Percentiles rank a stretch among this genome's conserved stretches.
phyloP scores from a whole-genome alignment of 2,888 invertebrate genomes.

The Anagyrus pseudococci region DNA sequence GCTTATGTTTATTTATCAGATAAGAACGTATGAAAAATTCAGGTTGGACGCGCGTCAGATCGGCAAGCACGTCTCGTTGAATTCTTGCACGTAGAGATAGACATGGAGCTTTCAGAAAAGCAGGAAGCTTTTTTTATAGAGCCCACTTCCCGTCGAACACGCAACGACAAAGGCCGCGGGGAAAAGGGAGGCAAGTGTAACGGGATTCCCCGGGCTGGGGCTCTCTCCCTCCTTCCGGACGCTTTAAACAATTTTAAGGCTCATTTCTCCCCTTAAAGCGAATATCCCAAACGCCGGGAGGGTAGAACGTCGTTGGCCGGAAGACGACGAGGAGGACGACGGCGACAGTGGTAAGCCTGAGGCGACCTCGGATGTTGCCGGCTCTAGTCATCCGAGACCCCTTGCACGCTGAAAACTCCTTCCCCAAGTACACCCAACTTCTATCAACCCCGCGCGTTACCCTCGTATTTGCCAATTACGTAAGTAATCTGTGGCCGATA shows the following conservation, averaged over 20 bases:
- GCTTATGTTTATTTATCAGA: too few relatives aligned
- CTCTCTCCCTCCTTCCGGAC: constrained; percentile 51
- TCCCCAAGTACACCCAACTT: constrained; percentile 41
- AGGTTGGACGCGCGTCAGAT: too few relatives aligned
- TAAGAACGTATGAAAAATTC: too few relatives aligned
- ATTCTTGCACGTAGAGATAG: too few relatives aligned
- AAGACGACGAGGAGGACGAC: constrained; percentile 15
- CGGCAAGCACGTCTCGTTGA: too few relatives aligned
- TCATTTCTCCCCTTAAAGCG: constrained; percentile 62
- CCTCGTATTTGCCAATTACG: constrained; percentile 62
- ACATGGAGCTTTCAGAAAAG: constrained; percentile 6
- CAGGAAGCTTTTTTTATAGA: constrained; percentile 21
- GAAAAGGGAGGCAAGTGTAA: constrained; percentile 9
- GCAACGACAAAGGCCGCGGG: too few relatives aligned
- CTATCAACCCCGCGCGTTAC: constrained; percentile 52
- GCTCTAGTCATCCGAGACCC: constrained; percentile 48
- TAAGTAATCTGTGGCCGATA: constrained; percentile 59
- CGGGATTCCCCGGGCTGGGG: not conserved
- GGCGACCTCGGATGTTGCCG: constrained; percentile 1
- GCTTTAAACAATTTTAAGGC: constrained; percentile 63
- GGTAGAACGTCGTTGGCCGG: constrained; percentile 40
- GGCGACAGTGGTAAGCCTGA: constrained; percentile 1
- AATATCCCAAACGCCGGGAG: constrained; percentile 52
- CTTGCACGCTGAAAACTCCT: constrained; percentile 46
- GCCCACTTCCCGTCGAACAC: constrained; percentile 5